Evolutionary conservation across 2,888 invertebrate genomes (phyloP).

Genomic region (Agrotis segetum): DNA sequence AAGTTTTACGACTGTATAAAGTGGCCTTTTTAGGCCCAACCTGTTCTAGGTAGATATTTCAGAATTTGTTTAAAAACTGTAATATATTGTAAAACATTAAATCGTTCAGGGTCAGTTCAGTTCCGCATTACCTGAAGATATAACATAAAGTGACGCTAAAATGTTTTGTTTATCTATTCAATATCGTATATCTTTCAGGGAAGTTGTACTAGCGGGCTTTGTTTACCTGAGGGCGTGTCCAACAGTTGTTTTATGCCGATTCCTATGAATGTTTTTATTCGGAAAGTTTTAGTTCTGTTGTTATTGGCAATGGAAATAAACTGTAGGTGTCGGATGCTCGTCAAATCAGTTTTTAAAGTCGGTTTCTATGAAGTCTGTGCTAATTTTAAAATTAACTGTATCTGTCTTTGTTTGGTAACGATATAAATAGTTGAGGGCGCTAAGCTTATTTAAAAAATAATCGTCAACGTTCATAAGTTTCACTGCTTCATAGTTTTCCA

Average conservation of each 20-base stretch:
- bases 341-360: slow-evolving; percentile 25
- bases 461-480: background rate
- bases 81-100: slow-evolving; percentile 13
- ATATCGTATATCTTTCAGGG: slow-evolving; percentile 54
- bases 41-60: slow-evolving; percentile 7
- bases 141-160: slow-evolving; percentile 40
- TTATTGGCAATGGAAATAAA: slow-evolving; percentile 38
- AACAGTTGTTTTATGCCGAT: slow-evolving; percentile 29
- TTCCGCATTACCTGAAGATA: slow-evolving; percentile 35
- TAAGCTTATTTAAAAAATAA: too few species aligned
- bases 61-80: slow-evolving; percentile 26
- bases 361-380: slow-evolving; percentile 16
- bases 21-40: background rate
- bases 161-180: slow-evolving; percentile 50
- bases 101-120: slow-evolving; percentile 22
- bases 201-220: slow-evolving; percentile 42
- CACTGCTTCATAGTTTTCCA: background rate
- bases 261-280: slow-evolving; percentile 19
- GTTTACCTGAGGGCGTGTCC: slow-evolving; percentile 34
- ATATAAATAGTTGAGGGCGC: background rate
- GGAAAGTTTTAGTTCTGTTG: slow-evolving; percentile 39
- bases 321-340: slow-evolving; percentile 44
- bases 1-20: too few species aligned
- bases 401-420: background rate
- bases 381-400: slow-evolving; percentile 19